Evolutionary conservation across 2,888 invertebrate genomes (phyloP).

Genomic region (Baronia brevicornis): DNA sequence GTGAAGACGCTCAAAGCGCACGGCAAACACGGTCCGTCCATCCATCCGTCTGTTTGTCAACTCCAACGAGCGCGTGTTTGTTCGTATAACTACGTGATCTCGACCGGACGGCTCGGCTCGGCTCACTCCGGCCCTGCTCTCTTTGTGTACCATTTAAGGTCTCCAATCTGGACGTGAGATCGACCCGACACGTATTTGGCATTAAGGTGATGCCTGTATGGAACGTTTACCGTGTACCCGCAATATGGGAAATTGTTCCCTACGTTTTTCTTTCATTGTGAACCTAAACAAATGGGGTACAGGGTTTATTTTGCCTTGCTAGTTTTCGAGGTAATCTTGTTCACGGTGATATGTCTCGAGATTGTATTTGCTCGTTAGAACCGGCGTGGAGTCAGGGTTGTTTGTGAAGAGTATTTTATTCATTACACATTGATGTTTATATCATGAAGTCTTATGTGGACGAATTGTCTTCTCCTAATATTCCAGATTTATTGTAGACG

Average conservation of each 20-base stretch:
- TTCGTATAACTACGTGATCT: slow-evolving; percentile 52
- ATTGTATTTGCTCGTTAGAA: too few species aligned
- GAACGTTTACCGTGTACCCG: slow-evolving; percentile 9
- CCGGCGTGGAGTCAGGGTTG: too few species aligned
- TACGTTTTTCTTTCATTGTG: slow-evolving; percentile 3
- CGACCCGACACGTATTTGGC: slow-evolving; percentile 34
- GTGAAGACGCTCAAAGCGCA: slow-evolving; percentile 47
- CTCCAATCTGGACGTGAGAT: slow-evolving; percentile 36
- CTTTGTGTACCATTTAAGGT: slow-evolving; percentile 28
- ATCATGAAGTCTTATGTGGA: too few species aligned
- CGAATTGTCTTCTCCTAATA: too few species aligned
- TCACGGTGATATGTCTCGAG: too few species aligned
- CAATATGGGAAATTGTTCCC: background rate
- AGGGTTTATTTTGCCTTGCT: too few species aligned
- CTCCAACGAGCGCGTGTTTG: slow-evolving; percentile 49
- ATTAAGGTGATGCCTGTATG: slow-evolving; percentile 10
- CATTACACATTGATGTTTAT: too few species aligned
- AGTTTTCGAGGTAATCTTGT: too few species aligned
- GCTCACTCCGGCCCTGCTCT: slow-evolving; percentile 25
- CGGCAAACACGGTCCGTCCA: slow-evolving; percentile 44
- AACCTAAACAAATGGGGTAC: too few species aligned
- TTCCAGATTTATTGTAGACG: background rate
- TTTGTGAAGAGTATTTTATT: too few species aligned
- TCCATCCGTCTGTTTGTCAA: slow-evolving; percentile 50
- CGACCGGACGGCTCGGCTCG: slow-evolving; percentile 20